Evolutionary conservation across 2,113 vertebrate species (phyloP).

Genomic region (Gavialis gangeticus): DNA sequence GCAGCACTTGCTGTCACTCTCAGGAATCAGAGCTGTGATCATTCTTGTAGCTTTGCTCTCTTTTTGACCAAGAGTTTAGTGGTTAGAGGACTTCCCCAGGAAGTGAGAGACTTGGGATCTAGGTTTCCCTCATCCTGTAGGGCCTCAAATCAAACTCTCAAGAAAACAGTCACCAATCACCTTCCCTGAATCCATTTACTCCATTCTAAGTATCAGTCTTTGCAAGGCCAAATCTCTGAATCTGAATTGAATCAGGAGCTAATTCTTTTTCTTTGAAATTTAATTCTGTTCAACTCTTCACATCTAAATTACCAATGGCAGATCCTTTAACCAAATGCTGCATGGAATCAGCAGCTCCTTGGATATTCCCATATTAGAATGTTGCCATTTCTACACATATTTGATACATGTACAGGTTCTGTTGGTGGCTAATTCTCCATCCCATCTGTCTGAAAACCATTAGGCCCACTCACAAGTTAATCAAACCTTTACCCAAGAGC

Average conservation of each 20-base stretch:
- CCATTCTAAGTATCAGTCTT: no score
- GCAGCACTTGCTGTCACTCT: no score
- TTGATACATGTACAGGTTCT: neutral
- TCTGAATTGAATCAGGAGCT: neutral
- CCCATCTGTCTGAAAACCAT: slow-evolving; percentile 60
- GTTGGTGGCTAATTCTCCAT: slow-evolving; percentile 32
- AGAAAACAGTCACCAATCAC: no score
- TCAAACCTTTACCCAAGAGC: slow-evolving; percentile 42
- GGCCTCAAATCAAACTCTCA: no score
- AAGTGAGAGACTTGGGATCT: no score
- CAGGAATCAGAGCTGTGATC: no score
- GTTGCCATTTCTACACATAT: slow-evolving; percentile 24
- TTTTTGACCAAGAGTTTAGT: no score
- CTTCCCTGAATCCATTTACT: no score
- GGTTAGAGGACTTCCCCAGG: no score
- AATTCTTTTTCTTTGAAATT: neutral
- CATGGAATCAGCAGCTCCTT: neutral
- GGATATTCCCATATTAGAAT: slow-evolving; percentile 9
- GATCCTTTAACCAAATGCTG: neutral
- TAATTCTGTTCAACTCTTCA: neutral
- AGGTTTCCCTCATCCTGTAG: no score
- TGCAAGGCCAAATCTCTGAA: no score
- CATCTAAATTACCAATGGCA: neutral
- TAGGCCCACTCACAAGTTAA: slow-evolving; percentile 32
- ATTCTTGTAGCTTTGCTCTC: no score